A percentile compares a stretch with the other conserved stretches of the same genome.
Evolutionary conservation across 2,888 invertebrate genomes (phyloP).

Genomic region (Ferrisia virgata): DNA sequence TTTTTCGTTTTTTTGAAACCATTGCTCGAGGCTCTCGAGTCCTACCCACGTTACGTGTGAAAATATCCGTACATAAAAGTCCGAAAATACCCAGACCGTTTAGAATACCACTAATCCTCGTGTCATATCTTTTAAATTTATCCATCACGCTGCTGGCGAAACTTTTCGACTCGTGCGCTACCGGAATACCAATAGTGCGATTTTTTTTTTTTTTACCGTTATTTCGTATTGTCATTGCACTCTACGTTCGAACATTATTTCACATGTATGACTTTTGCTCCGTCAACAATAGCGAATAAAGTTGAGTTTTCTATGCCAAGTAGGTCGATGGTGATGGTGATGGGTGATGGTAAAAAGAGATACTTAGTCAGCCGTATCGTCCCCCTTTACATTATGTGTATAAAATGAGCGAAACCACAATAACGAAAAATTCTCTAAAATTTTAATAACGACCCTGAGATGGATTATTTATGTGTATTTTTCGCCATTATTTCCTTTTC

Average conservation of each 20-base stretch:
- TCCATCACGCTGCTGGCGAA: neutral
- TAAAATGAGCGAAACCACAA: neutral
- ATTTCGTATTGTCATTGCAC: neutral
- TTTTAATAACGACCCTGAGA: neutral
- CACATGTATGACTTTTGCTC: neutral
- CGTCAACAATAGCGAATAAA: neutral
- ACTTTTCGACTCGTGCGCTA: neutral
- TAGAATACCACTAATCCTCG: neutral
- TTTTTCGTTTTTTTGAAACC: neutral
- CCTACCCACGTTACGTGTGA: neutral
- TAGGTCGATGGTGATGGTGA: neutral
- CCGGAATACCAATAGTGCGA: neutral
- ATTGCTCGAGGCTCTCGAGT: neutral
- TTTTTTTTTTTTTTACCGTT: neutral
- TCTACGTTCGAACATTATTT: neutral
- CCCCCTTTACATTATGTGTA: neutral
- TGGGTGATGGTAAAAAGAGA: neutral
- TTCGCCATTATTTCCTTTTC: neutral
- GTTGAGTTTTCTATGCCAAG: neutral
- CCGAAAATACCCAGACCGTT: neutral
- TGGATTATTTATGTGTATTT: neutral
- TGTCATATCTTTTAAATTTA: neutral
- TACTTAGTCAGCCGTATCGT: neutral
- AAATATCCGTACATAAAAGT: neutral
- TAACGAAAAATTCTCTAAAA: neutral